These are phyloP conservation scores for Euzophera pinguis DNA, from an alignment of 2,888 invertebrate species.

Conservation along the genomic window DNA sequence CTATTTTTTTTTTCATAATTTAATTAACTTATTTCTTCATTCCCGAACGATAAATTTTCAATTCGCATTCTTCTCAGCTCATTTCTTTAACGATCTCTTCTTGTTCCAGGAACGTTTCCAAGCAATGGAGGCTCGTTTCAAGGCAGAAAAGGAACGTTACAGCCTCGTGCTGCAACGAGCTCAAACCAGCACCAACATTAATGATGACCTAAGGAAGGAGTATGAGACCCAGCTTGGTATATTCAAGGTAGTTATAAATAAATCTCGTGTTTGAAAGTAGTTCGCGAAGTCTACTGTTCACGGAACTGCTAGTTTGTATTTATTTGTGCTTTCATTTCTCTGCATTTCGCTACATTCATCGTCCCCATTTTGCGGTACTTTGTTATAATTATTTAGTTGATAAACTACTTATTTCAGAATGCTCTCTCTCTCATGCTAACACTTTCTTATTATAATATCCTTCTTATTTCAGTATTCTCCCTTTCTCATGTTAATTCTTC, in stretches of 20 bases:
- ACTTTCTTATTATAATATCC: too few relatives aligned
- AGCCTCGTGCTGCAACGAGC: conserved; percentile 84
- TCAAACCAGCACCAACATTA: conserved; percentile 84
- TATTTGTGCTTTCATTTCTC: background rate
- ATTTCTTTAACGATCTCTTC: background rate
- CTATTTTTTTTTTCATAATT: too few relatives aligned
- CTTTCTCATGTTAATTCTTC: too few relatives aligned
- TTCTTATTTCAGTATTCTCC: too few relatives aligned
- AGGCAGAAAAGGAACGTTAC: conserved; percentile 86
- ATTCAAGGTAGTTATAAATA: conserved; percentile 74
- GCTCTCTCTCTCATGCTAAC: too few relatives aligned
- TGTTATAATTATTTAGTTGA: too few relatives aligned
- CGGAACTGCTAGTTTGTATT: too few relatives aligned
- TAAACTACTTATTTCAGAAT: too few relatives aligned
- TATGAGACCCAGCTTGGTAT: conserved; percentile 88
- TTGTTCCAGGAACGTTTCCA: conserved; percentile 80
- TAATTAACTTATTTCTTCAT: too few relatives aligned
- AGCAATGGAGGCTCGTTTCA: conserved; percentile 84
- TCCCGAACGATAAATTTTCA: too few relatives aligned
- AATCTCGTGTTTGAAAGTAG: too few relatives aligned
- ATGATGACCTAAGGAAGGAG: conserved; percentile 87
- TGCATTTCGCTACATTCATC: background rate
- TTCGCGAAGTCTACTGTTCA: too few relatives aligned
- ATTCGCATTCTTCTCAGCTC: background rate
- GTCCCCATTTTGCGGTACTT: conserved; percentile 12